Base-by-base conservation (phyloP, 2,113 vertebrate species). In the Daboia siamensis region DNA sequence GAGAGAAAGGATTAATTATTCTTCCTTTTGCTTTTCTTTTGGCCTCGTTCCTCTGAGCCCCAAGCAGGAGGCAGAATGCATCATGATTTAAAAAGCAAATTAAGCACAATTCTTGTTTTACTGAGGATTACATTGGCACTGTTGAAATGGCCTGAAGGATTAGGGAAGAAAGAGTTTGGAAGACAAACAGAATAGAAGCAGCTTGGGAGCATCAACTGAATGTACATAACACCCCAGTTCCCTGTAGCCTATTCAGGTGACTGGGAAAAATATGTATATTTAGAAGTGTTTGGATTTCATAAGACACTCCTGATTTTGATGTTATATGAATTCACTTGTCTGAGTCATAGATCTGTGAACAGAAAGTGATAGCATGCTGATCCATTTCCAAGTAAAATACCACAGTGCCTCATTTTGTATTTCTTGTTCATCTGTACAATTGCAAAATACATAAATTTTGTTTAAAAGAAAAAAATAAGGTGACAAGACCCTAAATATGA, bases 21-120 rank as follows among this genome's bases (percentile, higher is more conserved):
- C 96, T 96, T 96, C 85, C 44, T 97, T 97, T 94, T 92, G 94
- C 92, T 95, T 80, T 61, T 69, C 44, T 64, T 17, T 46, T 11
- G 20, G 11, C 21, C 2, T 1, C 3, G 3, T 20, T 61, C 1
- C 2, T 44, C 3, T 20, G 88, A 56, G 51, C 87, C 74, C 29
- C 84, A 91, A 26, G 92, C 94, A 91, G 54, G 90, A 90, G 57
- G 88, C 88, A 96, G 96, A 51, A 97, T 95, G 96, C 97, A 97
- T 97, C 95, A 96, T 97, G 95, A 95, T 96, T 97, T 92, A 91
- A 94, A 96, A 97, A 97, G 95, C 92, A 96, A 97, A 97, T 97
- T 96, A 97, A 96, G 90, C 93, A 96, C 93, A 93, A 94, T 95
- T 97, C 96, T 97, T 97, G 97, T 98, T 98, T 98, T 95, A 97